These are phyloP conservation scores for Acanthopagrus latus DNA, from an alignment of 2,797 vertebrate species.

Conservation along the genomic window DNA sequence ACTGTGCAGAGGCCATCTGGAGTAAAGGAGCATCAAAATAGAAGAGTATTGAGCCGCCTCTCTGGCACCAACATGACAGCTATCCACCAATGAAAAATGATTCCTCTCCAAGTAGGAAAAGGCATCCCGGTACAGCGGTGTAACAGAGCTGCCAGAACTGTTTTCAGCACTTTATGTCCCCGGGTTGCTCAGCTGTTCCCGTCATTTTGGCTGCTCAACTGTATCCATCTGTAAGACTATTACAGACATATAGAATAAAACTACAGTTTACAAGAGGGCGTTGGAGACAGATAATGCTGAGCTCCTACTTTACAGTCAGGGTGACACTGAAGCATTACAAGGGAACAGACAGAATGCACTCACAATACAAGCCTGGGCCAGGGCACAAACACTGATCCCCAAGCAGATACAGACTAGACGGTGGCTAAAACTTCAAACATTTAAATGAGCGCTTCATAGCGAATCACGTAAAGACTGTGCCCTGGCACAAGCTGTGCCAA, in stretches of 20 bases:
- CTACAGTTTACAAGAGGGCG: constrained; percentile 33
- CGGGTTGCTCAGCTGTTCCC: constrained; percentile 55
- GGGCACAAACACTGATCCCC: neutral
- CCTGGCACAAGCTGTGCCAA: constrained; percentile 46
- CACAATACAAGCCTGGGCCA: neutral
- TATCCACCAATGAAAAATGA: constrained; percentile 65
- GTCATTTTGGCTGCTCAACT: constrained; percentile 44
- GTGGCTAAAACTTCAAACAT: constrained; percentile 18
- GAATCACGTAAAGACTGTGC: constrained; percentile 29
- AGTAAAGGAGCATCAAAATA: constrained; percentile 57
- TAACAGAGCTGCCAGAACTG: constrained; percentile 41
- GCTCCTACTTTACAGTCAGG: constrained; percentile 26
- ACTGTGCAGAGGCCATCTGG: constrained; percentile 65
- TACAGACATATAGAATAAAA: constrained; percentile 34
- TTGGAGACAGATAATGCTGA: constrained; percentile 33
- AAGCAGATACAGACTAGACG: constrained; percentile 8
- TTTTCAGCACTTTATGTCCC: constrained; percentile 52
- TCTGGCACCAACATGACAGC: constrained; percentile 62
- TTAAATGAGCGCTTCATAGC: constrained; percentile 38
- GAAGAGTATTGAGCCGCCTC: constrained; percentile 46
- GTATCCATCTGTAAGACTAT: constrained; percentile 36
- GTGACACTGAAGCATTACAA: constrained; percentile 19
- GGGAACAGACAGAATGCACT: neutral
- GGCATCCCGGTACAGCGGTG: constrained; percentile 26
- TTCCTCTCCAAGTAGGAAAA: constrained; percentile 47